Base-by-base conservation (phyloP, 2,888 invertebrate species). In the Macrophya alboannulata region DNA sequence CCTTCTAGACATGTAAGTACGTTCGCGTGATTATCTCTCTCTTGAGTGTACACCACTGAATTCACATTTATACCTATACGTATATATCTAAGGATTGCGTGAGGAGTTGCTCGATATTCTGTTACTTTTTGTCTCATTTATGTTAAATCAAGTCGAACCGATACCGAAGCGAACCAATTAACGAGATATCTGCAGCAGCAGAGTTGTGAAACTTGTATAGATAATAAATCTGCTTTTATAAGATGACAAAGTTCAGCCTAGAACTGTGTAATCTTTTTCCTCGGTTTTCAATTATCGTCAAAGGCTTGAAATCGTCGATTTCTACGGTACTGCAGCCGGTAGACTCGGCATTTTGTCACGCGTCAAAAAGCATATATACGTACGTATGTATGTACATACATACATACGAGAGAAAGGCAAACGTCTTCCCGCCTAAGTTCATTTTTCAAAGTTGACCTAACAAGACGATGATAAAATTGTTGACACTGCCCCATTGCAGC, bases 51-150 rank as follows among this genome's bases (percentile, higher is more conserved):
- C n/a, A 21, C 72, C 43, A 45, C 15, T 74, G 72, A 74, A 74
- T 74, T 45, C 72, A 31, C 72, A 74, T 74, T 25, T 21, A 72
- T 74, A 45, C 40, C n/a, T 31, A 71, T n/a, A n/a, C 15, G 1
- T 4, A n/a, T 31, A 71, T n/a, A n/a, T 37, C 4, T 4, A n/a
- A 25, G n/a, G 45, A 74, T 0, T n/a, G 43, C 74, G 43, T 74
- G 74, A 74, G 37, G 31, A 68, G 68, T 68, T 68, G 68, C 51
- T 68, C 21, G 45, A 31, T 85, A 37, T 79, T 48, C 65, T 48
- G 21, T 21, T n/a, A 62, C 68, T 45, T 81, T 59, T 85, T 68
- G 43, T 31, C 79, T 68, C 65, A 74, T 76, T 72, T 17, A 48
- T 74, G 45, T 43, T 74, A 45, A 74, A 45, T 21, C 25, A 21